These are phyloP conservation scores for Resseliella maxima DNA, from an alignment of 2,888 invertebrate genomes.

Conservation along the genomic window DNA sequence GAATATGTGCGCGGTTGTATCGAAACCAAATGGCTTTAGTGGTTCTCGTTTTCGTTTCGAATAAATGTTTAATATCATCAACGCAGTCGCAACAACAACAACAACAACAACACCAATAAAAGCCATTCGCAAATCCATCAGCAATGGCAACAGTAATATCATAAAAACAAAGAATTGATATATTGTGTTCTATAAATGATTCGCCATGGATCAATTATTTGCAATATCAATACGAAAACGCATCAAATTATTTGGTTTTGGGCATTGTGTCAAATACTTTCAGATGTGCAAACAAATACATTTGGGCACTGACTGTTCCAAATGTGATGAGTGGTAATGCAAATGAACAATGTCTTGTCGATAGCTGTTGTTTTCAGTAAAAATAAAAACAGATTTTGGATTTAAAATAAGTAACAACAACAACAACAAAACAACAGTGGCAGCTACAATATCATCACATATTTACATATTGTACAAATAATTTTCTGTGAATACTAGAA, in stretches of 20 bases:
- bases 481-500: too few species aligned
- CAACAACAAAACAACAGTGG: neutral
- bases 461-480: too few species aligned
- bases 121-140: neutral
- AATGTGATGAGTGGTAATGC: neutral
- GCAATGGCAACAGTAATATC: neutral
- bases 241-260: neutral
- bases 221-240: neutral
- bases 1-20: neutral
- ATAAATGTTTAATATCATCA: neutral
- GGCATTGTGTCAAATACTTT: neutral
- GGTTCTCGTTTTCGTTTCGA: neutral
- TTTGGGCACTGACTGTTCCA: neutral
- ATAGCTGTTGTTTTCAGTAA: conserved; percentile 11
- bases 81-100: neutral
- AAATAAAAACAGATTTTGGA: neutral
- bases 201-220: neutral
- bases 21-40: neutral
- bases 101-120: neutral
- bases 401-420: neutral
- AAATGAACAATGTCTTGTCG: neutral
- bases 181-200: neutral
- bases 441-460: neutral
- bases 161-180: conserved; percentile 1
- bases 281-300: neutral